Evolutionary conservation across 2,888 invertebrate species (phyloP).

Genomic region (Eilema sororculum): DNA sequence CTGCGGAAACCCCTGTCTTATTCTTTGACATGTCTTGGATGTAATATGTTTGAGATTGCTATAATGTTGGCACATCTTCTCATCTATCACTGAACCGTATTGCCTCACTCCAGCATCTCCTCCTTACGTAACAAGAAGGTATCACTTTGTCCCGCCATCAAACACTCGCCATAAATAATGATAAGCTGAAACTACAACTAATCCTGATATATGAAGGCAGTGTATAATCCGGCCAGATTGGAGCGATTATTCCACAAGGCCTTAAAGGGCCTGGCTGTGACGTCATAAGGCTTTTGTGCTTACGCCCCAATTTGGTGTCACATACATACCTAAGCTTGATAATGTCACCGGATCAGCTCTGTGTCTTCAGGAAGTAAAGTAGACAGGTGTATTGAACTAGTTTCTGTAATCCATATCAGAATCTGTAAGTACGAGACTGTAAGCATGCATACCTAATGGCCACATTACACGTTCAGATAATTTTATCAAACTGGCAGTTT

Average conservation of each 20-base stretch:
- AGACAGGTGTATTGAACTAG: background rate
- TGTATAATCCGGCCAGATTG: conserved; percentile 21
- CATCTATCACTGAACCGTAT: background rate
- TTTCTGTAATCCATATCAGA: background rate
- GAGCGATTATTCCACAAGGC: conserved; percentile 17
- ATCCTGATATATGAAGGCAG: conserved; percentile 26
- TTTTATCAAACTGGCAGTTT: no score
- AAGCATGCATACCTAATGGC: no score
- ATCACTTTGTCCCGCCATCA: background rate
- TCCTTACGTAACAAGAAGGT: background rate
- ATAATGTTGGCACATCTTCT: background rate
- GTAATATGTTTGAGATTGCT: no score
- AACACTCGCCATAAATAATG: conserved; percentile 15
- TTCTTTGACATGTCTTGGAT: no score
- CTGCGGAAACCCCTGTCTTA: no score
- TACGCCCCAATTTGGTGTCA: conserved; percentile 19
- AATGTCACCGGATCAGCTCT: conserved; percentile 21
- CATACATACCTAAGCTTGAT: conserved; percentile 24
- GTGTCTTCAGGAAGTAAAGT: conserved; percentile 8
- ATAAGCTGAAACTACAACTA: conserved; percentile 18
- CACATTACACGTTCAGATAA: no score
- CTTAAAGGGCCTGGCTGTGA: conserved; percentile 20
- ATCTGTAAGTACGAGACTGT: no score
- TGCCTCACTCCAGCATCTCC: background rate
- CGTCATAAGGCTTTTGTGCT: conserved; percentile 21